Percentiles rank a stretch among this genome's conserved stretches.
These are phyloP conservation scores for Liopterus haemorrhoidalis DNA, from an alignment of 2,888 invertebrate species.

Conservation along the genomic window DNA sequence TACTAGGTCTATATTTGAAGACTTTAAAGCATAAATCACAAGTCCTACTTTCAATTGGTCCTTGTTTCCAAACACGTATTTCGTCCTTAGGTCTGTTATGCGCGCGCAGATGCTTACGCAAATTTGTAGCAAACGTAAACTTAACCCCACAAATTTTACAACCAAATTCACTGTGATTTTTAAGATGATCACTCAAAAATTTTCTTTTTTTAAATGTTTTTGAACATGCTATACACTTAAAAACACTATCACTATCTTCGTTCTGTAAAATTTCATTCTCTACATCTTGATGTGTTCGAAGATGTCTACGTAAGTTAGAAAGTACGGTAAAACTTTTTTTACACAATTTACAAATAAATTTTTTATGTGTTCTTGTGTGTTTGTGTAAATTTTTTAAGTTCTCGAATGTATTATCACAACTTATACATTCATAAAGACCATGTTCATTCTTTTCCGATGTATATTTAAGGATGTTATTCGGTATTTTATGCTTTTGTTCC, in stretches of 20 bases:
- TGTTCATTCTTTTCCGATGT: constrained; percentile 13
- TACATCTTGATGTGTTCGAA: constrained; percentile 11
- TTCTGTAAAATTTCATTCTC: not conserved
- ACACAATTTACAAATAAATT: constrained; percentile 18
- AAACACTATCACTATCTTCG: too few species aligned
- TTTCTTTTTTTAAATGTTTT: constrained; percentile 14
- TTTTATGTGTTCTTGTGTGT: constrained; percentile 9
- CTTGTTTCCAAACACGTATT: constrained; percentile 12
- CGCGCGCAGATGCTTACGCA: constrained; percentile 20
- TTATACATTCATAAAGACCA: constrained; percentile 14
- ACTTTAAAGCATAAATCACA: constrained; percentile 32
- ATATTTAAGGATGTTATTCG: constrained; percentile 8
- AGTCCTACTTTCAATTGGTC: constrained; percentile 19
- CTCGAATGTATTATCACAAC: constrained; percentile 14
- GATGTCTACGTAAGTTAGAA: constrained; percentile 17
- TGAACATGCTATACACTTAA: constrained; percentile 15
- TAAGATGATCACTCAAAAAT: constrained; percentile 16
- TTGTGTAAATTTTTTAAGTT: constrained; percentile 5
- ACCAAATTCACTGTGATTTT: constrained; percentile 16
- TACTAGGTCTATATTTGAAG: constrained; percentile 30
- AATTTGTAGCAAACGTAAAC: constrained; percentile 17
- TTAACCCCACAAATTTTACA: constrained; percentile 14
- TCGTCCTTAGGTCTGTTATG: constrained; percentile 14
- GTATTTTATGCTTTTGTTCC: not conserved
- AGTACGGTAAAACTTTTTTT: constrained; percentile 16